These are phyloP conservation scores for Myzus persicae DNA, from an alignment of 1,140 invertebrate genomes.

Conservation along the genomic window DNA sequence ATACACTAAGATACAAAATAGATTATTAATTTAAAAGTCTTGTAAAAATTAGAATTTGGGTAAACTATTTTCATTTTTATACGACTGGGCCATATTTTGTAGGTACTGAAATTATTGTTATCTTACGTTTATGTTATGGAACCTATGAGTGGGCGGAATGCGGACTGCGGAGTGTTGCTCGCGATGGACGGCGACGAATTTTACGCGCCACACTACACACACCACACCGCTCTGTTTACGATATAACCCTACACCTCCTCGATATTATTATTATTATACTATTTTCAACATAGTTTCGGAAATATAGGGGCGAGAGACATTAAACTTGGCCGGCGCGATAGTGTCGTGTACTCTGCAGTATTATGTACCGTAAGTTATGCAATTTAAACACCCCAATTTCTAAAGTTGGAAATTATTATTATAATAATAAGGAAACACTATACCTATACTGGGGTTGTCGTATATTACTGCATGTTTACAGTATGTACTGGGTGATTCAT, in stretches of 20 bases:
- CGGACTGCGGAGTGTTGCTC: neutral
- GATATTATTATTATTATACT: neutral
- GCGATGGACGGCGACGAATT: neutral
- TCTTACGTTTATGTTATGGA: neutral
- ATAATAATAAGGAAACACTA: slow-evolving; percentile 29
- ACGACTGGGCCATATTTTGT: neutral
- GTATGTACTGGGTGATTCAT: neutral
- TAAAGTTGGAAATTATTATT: slow-evolving; percentile 43
- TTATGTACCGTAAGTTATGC: slow-evolving; percentile 37
- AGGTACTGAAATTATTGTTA: neutral
- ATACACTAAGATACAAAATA: neutral
- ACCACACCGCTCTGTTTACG: neutral
- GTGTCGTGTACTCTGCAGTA: slow-evolving; percentile 16
- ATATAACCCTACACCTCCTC: neutral
- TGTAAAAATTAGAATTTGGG: neutral
- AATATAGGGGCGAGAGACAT: neutral
- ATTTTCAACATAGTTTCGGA: slow-evolving; percentile 21
- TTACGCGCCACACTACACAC: neutral
- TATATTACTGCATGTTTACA: neutral
- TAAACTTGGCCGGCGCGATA: slow-evolving; percentile 28
- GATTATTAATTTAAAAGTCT: neutral
- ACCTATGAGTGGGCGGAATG: neutral
- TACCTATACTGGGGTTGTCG: neutral
- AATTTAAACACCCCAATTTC: slow-evolving; percentile 52
- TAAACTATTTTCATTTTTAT: neutral